Percentiles rank a stretch among this genome's conserved stretches.
phyloP scores from a whole-genome alignment of 2,113 vertebrate genomes.

The Myiozetetes cayanensis region DNA sequence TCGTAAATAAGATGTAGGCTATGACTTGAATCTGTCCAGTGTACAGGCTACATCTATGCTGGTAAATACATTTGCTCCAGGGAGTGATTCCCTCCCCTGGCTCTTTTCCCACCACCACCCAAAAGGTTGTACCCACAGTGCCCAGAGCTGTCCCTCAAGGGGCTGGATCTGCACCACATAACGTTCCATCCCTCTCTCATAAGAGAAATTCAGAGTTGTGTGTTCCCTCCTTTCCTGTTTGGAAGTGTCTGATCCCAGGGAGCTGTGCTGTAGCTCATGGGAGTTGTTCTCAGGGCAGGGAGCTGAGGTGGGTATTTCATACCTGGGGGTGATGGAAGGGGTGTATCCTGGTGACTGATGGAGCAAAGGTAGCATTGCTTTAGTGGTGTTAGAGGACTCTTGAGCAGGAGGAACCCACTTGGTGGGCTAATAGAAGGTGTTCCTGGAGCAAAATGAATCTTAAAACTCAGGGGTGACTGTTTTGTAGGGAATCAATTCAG shows the following conservation, averaged over 20 bases:
- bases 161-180: background rate
- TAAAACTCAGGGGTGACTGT: background rate
- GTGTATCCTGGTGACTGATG: background rate
- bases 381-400: background rate
- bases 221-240: too few relatives aligned
- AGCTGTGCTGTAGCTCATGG: background rate
- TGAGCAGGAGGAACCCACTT: background rate
- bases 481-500: background rate
- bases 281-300: background rate
- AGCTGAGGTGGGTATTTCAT: too few relatives aligned
- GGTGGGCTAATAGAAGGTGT: background rate
- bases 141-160: background rate
- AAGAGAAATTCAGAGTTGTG: background rate
- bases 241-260: background rate
- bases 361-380: background rate
- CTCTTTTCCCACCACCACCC: background rate
- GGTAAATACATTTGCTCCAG: background rate
- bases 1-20: background rate
- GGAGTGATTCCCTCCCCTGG: background rate
- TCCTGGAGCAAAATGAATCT: background rate
- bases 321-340: too few relatives aligned
- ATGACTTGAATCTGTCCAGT: background rate
- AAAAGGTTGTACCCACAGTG: too few relatives aligned
- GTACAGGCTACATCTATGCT: background rate
- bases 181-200: rapidly evolving